phyloP scores from a whole-genome alignment of 2,797 vertebrate species.

The Microhierax caerulescens region DNA sequence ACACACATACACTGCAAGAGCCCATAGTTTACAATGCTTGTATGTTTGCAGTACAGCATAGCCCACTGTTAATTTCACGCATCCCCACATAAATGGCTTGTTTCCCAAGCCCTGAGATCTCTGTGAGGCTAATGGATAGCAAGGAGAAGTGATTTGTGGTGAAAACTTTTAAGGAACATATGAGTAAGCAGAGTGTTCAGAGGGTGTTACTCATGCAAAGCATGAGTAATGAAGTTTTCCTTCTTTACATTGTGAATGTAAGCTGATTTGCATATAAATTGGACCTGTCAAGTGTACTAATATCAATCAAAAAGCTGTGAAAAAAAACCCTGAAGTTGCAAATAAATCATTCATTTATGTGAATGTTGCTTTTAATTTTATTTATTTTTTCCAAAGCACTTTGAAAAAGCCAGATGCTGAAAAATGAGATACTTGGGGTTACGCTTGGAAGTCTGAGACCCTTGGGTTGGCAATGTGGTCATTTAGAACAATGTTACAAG shows the following conservation, averaged over 20 bases:
- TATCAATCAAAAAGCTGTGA: conserved; percentile 34
- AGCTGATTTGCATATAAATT: conserved; percentile 61
- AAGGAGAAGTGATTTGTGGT: not conserved
- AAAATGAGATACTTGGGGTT: not conserved
- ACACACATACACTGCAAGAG: not conserved
- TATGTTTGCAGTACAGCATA: not conserved
- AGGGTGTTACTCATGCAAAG: not conserved
- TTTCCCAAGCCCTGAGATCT: not conserved
- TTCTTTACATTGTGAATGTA: not conserved
- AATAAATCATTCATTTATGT: conserved; percentile 43
- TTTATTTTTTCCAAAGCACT: not conserved
- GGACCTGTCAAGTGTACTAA: conserved; percentile 4
- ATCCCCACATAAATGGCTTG: not conserved
- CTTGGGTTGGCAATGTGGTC: not conserved
- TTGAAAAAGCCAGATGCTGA: not conserved
- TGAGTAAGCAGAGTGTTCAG: conserved; percentile 1
- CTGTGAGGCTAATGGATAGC: not conserved
- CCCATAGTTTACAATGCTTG: not conserved
- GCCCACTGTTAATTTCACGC: not conserved
- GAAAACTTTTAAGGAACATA: conserved; percentile 34
- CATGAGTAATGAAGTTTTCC: conserved; percentile 24
- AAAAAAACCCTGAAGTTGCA: conserved; percentile 6
- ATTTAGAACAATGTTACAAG: not conserved
- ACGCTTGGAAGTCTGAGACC: not conserved
- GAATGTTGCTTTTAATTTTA: not conserved